Base-by-base conservation (phyloP, 2,888 invertebrate species). In the Proisotoma minuta region DNA sequence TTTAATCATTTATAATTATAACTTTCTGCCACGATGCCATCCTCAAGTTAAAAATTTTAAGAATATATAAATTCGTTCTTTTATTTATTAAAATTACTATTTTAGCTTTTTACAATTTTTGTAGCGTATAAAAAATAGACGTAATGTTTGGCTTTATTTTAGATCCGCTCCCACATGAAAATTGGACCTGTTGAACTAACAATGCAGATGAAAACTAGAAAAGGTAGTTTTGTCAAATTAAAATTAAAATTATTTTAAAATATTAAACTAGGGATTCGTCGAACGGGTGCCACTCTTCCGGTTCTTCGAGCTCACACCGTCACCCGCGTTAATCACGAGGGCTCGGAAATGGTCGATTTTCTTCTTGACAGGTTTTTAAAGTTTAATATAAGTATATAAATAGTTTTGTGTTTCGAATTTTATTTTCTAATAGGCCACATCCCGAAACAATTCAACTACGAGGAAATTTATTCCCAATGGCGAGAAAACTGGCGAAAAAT, bases 261-360 rank as follows among this genome's bases (percentile, higher is more conserved):
- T 34, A n/a, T n/a, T n/a, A n/a, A n/a, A n/a, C n/a, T n/a, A n/a
- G n/a, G n/a, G n/a, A n/a, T n/a, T n/a, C 43, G 68, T 8, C 39
- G 72, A 34, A 66, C 72, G 15, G 69, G 69, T 1, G 71, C 73
- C 1, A 71, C 69, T 4, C 48, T 73, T 22, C 67, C 69, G 1
- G 54, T 48, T 1, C 50, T 73, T 3, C 54, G 68, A 24, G 63
- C 70, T 8, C 73, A 73, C 43, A 66, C 71, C 8, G 73, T 73
- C 10, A 70, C 72, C 1, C 51, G 73, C 27, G 71, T 73, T n/a
- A 72, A 68, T 59, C 65, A 63, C 28, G 71, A 71, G 22, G 73
- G 73, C 4, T 71, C 70, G n/a, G 73, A 73, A 66, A 71, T 73
- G 71, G 63, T 73, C 3, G 73, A 73, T 49, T 73, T 71, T 56